A percentile compares a stretch with the other conserved stretches of the same genome.
Conservation (phyloP, 2,888 invertebrate genomes). For the Chaetoderma sp. region DNA sequence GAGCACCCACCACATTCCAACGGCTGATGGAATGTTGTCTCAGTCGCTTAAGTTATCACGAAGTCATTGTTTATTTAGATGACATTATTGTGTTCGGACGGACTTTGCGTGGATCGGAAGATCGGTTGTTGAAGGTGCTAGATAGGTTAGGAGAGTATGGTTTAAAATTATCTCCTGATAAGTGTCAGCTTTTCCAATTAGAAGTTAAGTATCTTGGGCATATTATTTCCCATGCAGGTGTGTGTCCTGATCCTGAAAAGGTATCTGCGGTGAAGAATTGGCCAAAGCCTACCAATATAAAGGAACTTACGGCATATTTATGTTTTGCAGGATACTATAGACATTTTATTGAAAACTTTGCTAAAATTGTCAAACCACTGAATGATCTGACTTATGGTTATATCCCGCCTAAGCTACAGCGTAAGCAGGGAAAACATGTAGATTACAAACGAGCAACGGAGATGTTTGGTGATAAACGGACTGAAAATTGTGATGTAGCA, state of each 20-base stretch:
- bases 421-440: too few species aligned
- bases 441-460: too few species aligned
- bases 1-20: conserved; percentile 10
- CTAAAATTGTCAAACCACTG: not conserved
- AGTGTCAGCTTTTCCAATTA: not conserved
- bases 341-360: not conserved
- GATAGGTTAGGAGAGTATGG: conserved; percentile 2
- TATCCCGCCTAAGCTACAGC: too few species aligned
- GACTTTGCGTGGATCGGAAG: not conserved
- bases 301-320: not conserved
- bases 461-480: too few species aligned
- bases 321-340: not conserved
- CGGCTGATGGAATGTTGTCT: conserved; percentile 8
- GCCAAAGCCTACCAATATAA: not conserved
- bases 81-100: conserved; percentile 10
- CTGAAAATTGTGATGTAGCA: too few species aligned
- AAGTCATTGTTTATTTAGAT: conserved; percentile 12
- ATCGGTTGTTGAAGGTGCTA: conserved; percentile 1
- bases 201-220: conserved; percentile 11
- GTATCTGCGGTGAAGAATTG: conserved; percentile 1
- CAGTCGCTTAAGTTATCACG: not conserved
- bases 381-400: too few species aligned
- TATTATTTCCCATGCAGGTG: not conserved
- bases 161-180: not conserved
- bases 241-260: not conserved